Percentiles rank a stretch among this genome's conserved stretches.
phyloP scores from a whole-genome alignment of 30 jellyfish, hydroid and myxozoan species.

The Catostylus mosaicus region DNA sequence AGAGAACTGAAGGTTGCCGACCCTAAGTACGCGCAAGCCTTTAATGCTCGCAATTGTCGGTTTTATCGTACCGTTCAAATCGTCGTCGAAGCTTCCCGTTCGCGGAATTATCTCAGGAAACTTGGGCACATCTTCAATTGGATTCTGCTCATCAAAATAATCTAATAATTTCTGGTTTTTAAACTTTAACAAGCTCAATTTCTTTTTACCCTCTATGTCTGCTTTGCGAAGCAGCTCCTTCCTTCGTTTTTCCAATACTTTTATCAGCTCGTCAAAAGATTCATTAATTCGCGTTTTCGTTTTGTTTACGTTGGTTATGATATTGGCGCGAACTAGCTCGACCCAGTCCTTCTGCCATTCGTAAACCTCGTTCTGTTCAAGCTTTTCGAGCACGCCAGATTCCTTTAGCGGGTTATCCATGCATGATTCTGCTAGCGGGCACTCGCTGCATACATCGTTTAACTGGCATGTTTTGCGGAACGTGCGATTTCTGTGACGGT shows the following conservation, averaged over 20 bases:
- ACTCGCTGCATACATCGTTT: conserved; percentile 61
- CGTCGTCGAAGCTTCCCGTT: background rate
- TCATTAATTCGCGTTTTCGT: conserved; percentile 52
- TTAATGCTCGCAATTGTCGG: conserved; percentile 69
- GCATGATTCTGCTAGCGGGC: conserved; percentile 59
- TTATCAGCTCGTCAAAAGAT: conserved; percentile 46
- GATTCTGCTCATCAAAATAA: conserved; percentile 17
- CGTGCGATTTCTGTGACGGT: conserved; percentile 60
- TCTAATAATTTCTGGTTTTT: conserved; percentile 35
- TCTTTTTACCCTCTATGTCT: conserved; percentile 72
- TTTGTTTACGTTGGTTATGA: conserved; percentile 40
- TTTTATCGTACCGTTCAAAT: background rate
- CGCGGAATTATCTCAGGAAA: conserved; percentile 36
- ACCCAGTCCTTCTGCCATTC: conserved; percentile 84
- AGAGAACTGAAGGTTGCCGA: conserved; percentile 58
- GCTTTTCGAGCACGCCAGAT: conserved; percentile 45
- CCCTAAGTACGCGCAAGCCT: conserved; percentile 66
- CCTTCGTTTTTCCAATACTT: conserved; percentile 60
- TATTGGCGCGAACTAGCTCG: conserved; percentile 69
- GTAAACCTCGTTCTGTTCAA: conserved; percentile 40
- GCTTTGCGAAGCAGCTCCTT: conserved; percentile 64
- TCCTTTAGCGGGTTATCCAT: conserved; percentile 48
- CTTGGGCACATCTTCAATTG: conserved; percentile 67
- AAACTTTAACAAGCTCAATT: conserved; percentile 45
- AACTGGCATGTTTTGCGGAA: conserved; percentile 28